Evolutionary conservation across 1,140 invertebrate species (phyloP), one percentile per base, ranked within the genome.

Genomic region (Drepana arcuata): DNA sequence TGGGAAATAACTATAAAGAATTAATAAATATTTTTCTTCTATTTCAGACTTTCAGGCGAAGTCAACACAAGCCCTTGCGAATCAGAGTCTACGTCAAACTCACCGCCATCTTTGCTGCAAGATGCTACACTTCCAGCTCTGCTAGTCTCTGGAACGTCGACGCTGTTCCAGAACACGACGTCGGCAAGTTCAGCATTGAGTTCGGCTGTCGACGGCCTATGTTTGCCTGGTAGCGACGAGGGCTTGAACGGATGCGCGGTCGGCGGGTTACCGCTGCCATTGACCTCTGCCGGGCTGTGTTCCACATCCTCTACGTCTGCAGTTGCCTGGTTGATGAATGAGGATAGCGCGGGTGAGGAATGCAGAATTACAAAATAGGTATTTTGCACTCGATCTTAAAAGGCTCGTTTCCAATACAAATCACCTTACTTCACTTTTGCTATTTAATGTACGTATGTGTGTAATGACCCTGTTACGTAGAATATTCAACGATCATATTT

Each of bases 281-380:
- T 81, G 31, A 77, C 77, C 7, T 69, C 68, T 12, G 64, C 60
- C 14, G 73, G 71, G 12, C 38, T 79, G 42, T 78, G 75, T 62
- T 75, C 77, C 3, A 74, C 77, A 38, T 68, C 73, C 45, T 72
- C 77, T 15, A 65, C 73, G 30, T 71, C 75, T 41, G 67, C 73
- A 18, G 73, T 78, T 30, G 77, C 77, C 58, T 81, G 77, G 77
- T 79, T 81, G 62, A 81, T 81, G 77, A 81, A 81, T 77, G 77
- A 81, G 48, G 77, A 81, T 67, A 81, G 77, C 40, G 66, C 70
- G 48, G 73, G 77, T 78, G 38, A 62, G 56, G 24, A 34, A n/a
- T n/a, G n/a, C n/a, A n/a, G n/a, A n/a, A n/a, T n/a, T n/a, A n/a
- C n/a, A n/a, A n/a, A n/a, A n/a, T n/a, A n/a, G n/a, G n/a, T n/a